Percentiles rank a stretch among this genome's conserved stretches.
Evolutionary conservation across 2,888 invertebrate species (phyloP).

Genomic region (Petrophora chlorosata): DNA sequence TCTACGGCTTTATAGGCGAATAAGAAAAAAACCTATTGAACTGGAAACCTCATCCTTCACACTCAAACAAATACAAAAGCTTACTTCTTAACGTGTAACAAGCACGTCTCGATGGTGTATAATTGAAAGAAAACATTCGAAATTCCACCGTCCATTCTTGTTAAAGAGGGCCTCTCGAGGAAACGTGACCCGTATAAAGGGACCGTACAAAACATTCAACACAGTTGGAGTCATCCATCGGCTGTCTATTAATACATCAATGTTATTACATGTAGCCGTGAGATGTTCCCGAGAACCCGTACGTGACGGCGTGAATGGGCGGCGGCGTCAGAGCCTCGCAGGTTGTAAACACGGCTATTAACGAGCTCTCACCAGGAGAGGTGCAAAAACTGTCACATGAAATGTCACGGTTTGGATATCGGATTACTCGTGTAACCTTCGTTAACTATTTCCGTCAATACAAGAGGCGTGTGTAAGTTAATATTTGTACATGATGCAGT

Average conservation of each 20-base stretch:
- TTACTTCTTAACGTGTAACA: constrained; percentile 45
- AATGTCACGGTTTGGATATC: constrained; percentile 44
- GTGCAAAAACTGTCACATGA: constrained; percentile 63
- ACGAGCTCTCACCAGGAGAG: constrained; percentile 62
- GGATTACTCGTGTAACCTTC: constrained; percentile 27
- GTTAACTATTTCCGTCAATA: constrained; percentile 26
- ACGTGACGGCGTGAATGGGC: constrained; percentile 76
- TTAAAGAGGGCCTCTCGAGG: constrained; percentile 71
- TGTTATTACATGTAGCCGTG: constrained; percentile 60
- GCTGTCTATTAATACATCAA: constrained; percentile 65
- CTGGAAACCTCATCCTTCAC: constrained; percentile 17
- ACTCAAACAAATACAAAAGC: constrained; percentile 42
- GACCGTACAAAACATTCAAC: constrained; percentile 50
- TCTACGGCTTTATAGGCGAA: not conserved
- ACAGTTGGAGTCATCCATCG: constrained; percentile 45
- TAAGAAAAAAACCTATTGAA: not conserved
- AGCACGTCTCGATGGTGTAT: constrained; percentile 55
- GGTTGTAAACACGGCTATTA: constrained; percentile 80
- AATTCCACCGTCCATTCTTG: constrained; percentile 62
- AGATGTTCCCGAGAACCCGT: constrained; percentile 56
- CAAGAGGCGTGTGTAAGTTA: too few species aligned
- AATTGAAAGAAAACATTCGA: constrained; percentile 71
- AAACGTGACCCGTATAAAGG: constrained; percentile 76
- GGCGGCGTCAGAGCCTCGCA: constrained; percentile 62
- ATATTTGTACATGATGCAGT: too few species aligned